Evolutionary conservation across 2,797 vertebrate genomes (phyloP).

Genomic region (Falco novaeseelandiae): DNA sequence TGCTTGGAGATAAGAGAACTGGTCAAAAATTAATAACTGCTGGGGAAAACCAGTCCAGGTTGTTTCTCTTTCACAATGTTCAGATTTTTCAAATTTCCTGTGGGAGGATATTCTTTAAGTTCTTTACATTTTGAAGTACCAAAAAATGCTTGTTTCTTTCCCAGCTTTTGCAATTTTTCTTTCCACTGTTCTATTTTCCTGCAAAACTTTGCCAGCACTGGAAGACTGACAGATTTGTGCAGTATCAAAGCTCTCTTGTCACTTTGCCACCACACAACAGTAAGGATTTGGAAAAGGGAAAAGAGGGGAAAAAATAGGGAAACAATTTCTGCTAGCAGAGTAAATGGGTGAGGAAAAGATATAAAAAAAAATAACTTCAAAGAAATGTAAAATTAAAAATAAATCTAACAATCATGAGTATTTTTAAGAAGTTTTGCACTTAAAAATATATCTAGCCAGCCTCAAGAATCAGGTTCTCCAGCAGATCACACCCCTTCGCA

Average conservation of each 20-base stretch:
- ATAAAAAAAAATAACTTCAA: not conserved
- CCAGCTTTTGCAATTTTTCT: not conserved
- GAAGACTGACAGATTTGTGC: not conserved
- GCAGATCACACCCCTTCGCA: not conserved
- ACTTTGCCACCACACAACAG: not conserved
- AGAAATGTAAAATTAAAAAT: not conserved
- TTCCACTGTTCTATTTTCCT: not conserved
- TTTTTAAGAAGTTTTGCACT: not conserved
- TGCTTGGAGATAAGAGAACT: not conserved
- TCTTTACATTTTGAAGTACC: not conserved
- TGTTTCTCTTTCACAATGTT: not conserved
- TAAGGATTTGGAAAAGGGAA: not conserved
- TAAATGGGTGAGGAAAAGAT: not conserved
- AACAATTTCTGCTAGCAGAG: rapidly evolving
- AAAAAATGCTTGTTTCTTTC: not conserved
- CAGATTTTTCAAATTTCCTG: not conserved
- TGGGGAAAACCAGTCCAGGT: not conserved
- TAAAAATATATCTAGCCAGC: not conserved
- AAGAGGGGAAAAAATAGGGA: not conserved
- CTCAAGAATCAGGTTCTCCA: not conserved
- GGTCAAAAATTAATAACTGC: not conserved
- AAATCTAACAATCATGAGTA: not conserved
- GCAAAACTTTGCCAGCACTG: not conserved
- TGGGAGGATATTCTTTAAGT: not conserved
- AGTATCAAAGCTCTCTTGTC: not conserved